Evolutionary conservation across 1,140 invertebrate genomes (phyloP).

Genomic region (Lycorma delicatula): DNA sequence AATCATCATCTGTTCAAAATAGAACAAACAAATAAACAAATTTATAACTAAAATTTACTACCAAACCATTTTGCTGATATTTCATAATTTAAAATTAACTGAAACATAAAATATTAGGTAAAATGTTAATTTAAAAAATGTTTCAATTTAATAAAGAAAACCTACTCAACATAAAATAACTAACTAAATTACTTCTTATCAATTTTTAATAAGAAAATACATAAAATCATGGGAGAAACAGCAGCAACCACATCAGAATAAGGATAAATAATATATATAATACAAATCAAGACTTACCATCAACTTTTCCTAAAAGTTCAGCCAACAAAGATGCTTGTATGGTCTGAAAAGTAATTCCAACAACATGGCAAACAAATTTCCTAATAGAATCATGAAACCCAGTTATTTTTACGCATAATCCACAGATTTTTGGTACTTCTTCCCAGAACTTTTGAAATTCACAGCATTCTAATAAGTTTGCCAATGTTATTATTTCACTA

Average conservation of each 20-base stretch:
- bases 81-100: no score
- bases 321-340: slow-evolving; percentile 76
- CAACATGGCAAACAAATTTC: slow-evolving; percentile 96
- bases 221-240: not conserved
- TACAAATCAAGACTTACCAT: slow-evolving; percentile 47
- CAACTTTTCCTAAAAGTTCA: slow-evolving; percentile 77
- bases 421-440: slow-evolving; percentile 57
- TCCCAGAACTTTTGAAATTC: slow-evolving; percentile 90
- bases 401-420: slow-evolving; percentile 61
- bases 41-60: no score
- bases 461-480: slow-evolving; percentile 86
- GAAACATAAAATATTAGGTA: no score
- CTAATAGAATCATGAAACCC: slow-evolving; percentile 95
- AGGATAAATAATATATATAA: not conserved
- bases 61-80: no score
- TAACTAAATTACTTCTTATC: no score
- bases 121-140: no score
- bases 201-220: no score
- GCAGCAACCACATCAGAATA: no score
- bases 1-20: no score
- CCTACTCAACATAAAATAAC: no score
- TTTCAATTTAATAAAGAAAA: no score
- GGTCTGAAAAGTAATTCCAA: slow-evolving; percentile 93
- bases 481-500: slow-evolving; percentile 85
- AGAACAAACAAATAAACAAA: no score